Conservation (phyloP, 37 sponge, comb jelly and placozoan genomes). For the Cliona cf. orientalis region DNA sequence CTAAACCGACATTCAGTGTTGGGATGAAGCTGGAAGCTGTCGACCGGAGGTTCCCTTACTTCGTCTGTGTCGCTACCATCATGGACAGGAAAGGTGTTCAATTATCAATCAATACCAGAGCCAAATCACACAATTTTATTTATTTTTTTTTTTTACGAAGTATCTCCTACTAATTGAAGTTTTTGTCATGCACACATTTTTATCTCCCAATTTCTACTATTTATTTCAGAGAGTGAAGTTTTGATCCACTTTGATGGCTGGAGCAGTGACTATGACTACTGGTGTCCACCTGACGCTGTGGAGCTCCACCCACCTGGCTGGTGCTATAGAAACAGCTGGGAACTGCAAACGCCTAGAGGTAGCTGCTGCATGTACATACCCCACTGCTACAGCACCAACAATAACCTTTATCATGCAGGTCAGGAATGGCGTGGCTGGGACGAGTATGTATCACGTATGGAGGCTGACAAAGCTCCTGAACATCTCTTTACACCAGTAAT, state of each 20-base stretch:
- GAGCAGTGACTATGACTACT: constrained; percentile 74
- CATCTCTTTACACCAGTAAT: constrained; percentile 50
- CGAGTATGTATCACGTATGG: constrained; percentile 29
- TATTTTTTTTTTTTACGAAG: too few relatives aligned
- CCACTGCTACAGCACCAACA: constrained; percentile 14
- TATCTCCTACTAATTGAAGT: not conserved
- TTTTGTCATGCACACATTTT: not conserved
- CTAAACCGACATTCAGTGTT: constrained; percentile 32
- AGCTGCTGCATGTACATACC: not conserved
- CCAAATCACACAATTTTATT: not conserved
- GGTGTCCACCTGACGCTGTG: constrained; percentile 45
- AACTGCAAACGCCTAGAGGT: constrained; percentile 67
- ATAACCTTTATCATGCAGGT: not conserved
- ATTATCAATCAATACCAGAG: not conserved
- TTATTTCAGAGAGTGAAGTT: constrained; percentile 20
- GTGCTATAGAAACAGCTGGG: constrained; percentile 72
- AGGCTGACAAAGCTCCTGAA: constrained; percentile 48
- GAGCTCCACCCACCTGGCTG: constrained; percentile 82
- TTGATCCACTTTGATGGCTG: constrained; percentile 89
- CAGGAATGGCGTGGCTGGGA: constrained; percentile 52
- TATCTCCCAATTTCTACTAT: too few relatives aligned
- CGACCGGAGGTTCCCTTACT: constrained; percentile 79
- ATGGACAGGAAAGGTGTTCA: constrained; percentile 45
- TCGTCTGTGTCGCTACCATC: constrained; percentile 88
- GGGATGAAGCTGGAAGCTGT: constrained; percentile 84